phyloP scores from a whole-genome alignment of 2,797 vertebrate genomes.

The Chanos chanos region DNA sequence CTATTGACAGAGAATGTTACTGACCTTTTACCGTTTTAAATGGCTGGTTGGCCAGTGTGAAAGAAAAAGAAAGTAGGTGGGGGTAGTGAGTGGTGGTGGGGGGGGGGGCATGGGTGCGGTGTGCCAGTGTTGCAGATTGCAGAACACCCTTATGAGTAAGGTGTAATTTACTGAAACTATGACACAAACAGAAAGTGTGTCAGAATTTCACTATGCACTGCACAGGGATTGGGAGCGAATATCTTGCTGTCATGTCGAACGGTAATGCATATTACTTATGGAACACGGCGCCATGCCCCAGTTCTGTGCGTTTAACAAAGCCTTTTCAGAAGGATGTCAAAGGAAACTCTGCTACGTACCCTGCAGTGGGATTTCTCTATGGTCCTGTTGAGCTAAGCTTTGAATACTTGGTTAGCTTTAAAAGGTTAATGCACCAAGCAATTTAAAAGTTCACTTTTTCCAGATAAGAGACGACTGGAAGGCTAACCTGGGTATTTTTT shows the following conservation, averaged over 20 bases:
- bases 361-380: not conserved
- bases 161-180: not conserved
- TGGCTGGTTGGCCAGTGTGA: too few relatives aligned
- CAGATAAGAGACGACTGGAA: too few relatives aligned
- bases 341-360: not conserved
- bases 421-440: too few relatives aligned
- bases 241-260: conserved; percentile 4
- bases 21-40: too few relatives aligned
- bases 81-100: too few relatives aligned
- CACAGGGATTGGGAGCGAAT: conserved; percentile 6
- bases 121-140: too few relatives aligned
- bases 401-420: not conserved
- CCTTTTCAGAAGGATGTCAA: not conserved
- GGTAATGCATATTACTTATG: conserved; percentile 15
- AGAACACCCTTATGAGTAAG: conserved; percentile 12
- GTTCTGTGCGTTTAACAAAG: not conserved
- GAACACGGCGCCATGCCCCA: conserved; percentile 5
- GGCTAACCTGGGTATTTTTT: too few relatives aligned
- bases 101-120: too few relatives aligned
- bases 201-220: not conserved
- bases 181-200: not conserved
- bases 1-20: too few relatives aligned
- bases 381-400: not conserved
- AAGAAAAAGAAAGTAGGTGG: too few relatives aligned
- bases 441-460: too few relatives aligned